Evolutionary conservation across 2,888 invertebrate genomes (phyloP).

Genomic region (Cheilosia vulpina): DNA sequence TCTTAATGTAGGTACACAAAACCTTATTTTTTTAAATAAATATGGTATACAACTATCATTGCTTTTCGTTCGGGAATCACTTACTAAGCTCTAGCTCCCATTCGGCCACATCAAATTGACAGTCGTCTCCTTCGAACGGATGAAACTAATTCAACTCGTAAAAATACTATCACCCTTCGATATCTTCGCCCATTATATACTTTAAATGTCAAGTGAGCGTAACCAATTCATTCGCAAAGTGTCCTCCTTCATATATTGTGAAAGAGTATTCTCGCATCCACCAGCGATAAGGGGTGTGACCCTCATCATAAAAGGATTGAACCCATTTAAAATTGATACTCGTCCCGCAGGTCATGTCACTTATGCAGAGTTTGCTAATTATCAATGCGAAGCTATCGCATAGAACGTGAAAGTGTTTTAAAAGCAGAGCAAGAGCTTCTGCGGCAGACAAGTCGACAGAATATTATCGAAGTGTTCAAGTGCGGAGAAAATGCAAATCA

Average conservation of each 20-base stretch:
- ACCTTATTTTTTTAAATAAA: no score
- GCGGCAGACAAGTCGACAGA: background rate
- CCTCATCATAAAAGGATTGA: constrained; percentile 66
- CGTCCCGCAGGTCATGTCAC: constrained; percentile 65
- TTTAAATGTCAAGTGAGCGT: constrained; percentile 68
- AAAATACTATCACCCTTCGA: constrained; percentile 27
- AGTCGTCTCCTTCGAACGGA: background rate
- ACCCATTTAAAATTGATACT: constrained; percentile 67
- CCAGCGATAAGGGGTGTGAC: constrained; percentile 41
- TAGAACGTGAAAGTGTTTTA: constrained; percentile 49
- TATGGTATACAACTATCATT: no score
- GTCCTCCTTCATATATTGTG: constrained; percentile 19
- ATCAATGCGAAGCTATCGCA: constrained; percentile 54
- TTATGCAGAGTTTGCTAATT: constrained; percentile 75
- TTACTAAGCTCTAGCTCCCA: no score
- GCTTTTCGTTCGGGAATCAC: no score
- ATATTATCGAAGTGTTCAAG: constrained; percentile 52
- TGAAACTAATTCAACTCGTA: constrained; percentile 11
- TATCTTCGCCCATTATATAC: constrained; percentile 32
- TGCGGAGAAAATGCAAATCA: constrained; percentile 73
- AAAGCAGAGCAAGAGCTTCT: constrained; percentile 30
- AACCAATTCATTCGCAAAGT: constrained; percentile 56
- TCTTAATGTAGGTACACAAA: no score
- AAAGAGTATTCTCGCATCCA: constrained; percentile 17
- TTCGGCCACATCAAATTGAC: no score